Percentiles rank a stretch among this genome's conserved stretches.
phyloP scores from a whole-genome alignment of 2,797 vertebrate genomes.

The Dromococcyx pavoninus region DNA sequence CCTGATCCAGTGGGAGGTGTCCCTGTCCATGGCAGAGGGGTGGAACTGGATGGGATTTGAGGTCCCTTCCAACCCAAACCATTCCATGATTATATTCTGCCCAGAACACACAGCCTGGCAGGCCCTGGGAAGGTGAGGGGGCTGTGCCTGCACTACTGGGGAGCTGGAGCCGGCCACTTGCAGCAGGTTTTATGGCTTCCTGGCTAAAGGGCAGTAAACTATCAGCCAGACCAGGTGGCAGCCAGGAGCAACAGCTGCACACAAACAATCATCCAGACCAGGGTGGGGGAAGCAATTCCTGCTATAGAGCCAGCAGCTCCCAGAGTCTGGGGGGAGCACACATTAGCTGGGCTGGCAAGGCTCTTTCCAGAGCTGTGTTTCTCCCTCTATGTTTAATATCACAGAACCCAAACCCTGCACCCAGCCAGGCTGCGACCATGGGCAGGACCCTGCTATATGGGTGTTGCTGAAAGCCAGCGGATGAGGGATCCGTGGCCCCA shows the following conservation, averaged over 20 bases:
- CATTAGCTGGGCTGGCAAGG: background rate
- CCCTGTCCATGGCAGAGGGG: too few species aligned
- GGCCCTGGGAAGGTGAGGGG: background rate
- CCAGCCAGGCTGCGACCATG: fast-evolving
- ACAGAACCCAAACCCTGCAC: background rate
- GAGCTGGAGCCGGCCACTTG: fast-evolving
- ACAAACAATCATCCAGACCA: background rate
- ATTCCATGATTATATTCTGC: too few species aligned
- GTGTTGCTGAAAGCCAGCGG: too few species aligned
- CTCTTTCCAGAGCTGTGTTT: background rate
- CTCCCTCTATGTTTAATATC: background rate
- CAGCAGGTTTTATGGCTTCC: background rate
- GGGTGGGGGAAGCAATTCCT: background rate
- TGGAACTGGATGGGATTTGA: too few species aligned
- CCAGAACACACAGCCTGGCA: background rate
- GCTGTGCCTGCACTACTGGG: fast-evolving
- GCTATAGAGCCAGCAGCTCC: background rate
- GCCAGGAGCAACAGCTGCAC: background rate
- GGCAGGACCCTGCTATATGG: background rate
- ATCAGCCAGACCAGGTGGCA: background rate
- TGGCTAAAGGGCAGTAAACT: background rate
- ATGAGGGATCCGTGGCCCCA: background rate
- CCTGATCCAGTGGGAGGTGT: too few species aligned
- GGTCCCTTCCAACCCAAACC: too few species aligned
- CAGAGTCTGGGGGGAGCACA: background rate